Percentiles rank a stretch among this genome's conserved stretches.
Evolutionary conservation across 1,140 invertebrate genomes (phyloP).

Genomic region (Drosophila lacteicornis): DNA sequence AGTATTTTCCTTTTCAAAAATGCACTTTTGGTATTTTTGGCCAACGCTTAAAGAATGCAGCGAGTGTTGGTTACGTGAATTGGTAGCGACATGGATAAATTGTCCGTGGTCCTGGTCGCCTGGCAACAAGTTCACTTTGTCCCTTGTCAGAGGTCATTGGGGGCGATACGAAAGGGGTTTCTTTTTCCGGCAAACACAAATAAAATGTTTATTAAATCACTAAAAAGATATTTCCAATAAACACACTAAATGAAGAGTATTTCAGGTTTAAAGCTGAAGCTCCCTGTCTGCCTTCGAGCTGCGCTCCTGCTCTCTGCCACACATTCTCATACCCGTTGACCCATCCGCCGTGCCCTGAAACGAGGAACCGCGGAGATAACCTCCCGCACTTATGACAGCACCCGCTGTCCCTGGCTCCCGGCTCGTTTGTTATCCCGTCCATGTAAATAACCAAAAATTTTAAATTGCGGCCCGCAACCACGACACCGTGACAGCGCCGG

Average conservation of each 20-base stretch:
- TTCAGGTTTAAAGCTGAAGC: neutral
- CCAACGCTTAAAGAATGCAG: conserved; percentile 18
- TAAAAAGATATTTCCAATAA: neutral
- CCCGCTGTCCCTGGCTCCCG: neutral
- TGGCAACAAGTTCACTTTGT: conserved; percentile 51
- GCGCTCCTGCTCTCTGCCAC: conserved; percentile 3
- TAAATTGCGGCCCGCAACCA: conserved; percentile 71
- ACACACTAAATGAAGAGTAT: neutral
- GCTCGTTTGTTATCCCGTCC: conserved; percentile 49
- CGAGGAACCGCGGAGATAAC: conserved; percentile 45
- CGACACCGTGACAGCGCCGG: conserved; percentile 72
- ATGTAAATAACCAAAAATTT: conserved; percentile 74
- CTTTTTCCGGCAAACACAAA: neutral
- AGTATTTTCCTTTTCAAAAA: conserved; percentile 26
- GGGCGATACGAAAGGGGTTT: neutral
- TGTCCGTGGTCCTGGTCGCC: conserved; percentile 32
- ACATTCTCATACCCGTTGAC: conserved; percentile 1
- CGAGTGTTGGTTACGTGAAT: conserved; percentile 18
- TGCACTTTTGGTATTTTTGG: conserved; percentile 39
- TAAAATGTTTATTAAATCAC: too few relatives aligned
- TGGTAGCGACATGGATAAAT: conserved; percentile 14
- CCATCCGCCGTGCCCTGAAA: conserved; percentile 22
- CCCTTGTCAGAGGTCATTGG: conserved; percentile 4
- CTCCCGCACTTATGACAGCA: conserved; percentile 55
- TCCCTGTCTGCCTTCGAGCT: too few relatives aligned